These are phyloP conservation scores for Carposina sasakii DNA, from an alignment of 1,140 invertebrate species.

Conservation along the genomic window DNA sequence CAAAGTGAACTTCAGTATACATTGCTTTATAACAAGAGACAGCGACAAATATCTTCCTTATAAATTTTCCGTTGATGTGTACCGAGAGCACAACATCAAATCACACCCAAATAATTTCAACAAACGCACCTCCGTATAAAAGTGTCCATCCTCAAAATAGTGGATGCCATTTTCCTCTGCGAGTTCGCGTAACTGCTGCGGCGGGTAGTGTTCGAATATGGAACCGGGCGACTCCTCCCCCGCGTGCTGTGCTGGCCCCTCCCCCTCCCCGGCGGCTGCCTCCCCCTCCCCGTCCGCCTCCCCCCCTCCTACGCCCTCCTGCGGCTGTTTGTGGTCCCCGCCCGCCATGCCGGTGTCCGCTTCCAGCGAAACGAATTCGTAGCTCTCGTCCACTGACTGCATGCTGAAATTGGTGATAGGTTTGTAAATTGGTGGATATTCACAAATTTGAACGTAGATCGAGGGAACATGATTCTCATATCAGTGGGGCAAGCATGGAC, in stretches of 20 bases:
- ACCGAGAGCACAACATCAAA: too few species aligned
- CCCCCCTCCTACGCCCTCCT: constrained; percentile 12
- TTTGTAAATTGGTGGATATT: too few species aligned
- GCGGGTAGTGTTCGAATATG: constrained; percentile 60
- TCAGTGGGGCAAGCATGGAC: too few species aligned
- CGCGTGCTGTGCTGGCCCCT: constrained; percentile 26
- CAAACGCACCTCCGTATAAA: constrained; percentile 86
- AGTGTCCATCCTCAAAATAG: constrained; percentile 93
- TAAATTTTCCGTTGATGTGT: too few species aligned
- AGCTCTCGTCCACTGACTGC: constrained; percentile 69
- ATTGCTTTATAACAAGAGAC: too few species aligned
- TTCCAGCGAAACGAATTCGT: constrained; percentile 60
- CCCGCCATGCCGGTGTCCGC: constrained; percentile 40
- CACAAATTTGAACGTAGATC: too few species aligned
- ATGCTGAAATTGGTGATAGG: constrained; percentile 35
- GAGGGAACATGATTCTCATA: too few species aligned
- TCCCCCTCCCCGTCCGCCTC: constrained; percentile 12
- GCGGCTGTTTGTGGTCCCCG: constrained; percentile 34
- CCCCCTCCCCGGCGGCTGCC: constrained; percentile 18
- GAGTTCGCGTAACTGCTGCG: constrained; percentile 67
- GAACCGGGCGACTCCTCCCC: constrained; percentile 28
- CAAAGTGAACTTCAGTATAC: too few species aligned
- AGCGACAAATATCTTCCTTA: too few species aligned
- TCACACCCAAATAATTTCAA: too few species aligned
- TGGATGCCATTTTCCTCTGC: constrained; percentile 85